These are phyloP conservation scores for Drosophila trichaetosa DNA, from an alignment of 2,888 invertebrate genomes.

Conservation along the genomic window DNA sequence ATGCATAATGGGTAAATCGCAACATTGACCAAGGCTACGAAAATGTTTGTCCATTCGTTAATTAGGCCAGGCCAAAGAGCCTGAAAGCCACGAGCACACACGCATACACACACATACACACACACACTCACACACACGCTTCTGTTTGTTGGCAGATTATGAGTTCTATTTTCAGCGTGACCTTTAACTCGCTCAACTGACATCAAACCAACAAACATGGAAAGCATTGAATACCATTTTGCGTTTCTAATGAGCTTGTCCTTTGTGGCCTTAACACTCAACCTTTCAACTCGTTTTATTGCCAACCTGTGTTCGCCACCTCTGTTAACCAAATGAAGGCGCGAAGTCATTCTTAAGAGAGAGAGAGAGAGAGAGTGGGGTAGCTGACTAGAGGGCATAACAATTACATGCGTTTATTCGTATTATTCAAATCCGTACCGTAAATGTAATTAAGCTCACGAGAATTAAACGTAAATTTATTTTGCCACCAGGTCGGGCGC, in stretches of 20 bases:
- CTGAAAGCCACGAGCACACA: conserved; percentile 20
- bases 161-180: conserved; percentile 17
- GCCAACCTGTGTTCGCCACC: background rate
- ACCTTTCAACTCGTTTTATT: background rate
- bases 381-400: conserved; percentile 11
- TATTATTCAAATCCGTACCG: conserved; percentile 72
- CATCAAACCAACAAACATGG: conserved; percentile 10
- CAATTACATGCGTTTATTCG: conserved; percentile 65
- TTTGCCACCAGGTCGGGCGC: conserved; percentile 38
- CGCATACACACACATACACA: background rate
- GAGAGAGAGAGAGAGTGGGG: background rate
- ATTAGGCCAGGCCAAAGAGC: conserved; percentile 57
- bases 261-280: background rate
- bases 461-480: conserved; percentile 74
- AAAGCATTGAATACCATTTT: conserved; percentile 48
- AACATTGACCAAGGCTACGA: conserved; percentile 40
- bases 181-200: conserved; percentile 16
- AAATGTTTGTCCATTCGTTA: conserved; percentile 68
- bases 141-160: conserved; percentile 4
- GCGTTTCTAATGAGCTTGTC: conserved; percentile 62
- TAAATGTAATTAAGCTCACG: conserved; percentile 79
- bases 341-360: background rate
- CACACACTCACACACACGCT: background rate
- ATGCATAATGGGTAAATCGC: conserved; percentile 53
- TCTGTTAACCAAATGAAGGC: background rate